Evolutionary conservation across 2,797 vertebrate genomes (phyloP).

Genomic region (Sebastolobus alascanus): DNA sequence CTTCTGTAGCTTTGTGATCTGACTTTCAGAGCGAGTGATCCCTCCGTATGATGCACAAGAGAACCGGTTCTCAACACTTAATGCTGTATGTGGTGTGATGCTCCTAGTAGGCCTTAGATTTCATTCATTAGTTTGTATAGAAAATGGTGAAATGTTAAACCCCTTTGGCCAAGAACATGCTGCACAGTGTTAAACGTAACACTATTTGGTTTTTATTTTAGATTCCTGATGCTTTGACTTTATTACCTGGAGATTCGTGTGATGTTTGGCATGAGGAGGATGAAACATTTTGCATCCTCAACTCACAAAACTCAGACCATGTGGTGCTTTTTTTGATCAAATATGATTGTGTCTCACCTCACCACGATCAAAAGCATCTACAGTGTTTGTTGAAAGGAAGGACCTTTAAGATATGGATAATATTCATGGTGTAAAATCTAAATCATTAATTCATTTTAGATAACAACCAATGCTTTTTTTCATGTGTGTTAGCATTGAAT

Average conservation of each 20-base stretch:
- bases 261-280: constrained; percentile 42
- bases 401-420: constrained; percentile 3
- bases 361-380: constrained; percentile 1
- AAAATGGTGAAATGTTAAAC: constrained; percentile 38
- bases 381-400: constrained; percentile 2
- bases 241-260: constrained; percentile 20
- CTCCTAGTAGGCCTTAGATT: constrained; percentile 59
- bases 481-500: constrained; percentile 30
- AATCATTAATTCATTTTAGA: not conserved
- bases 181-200: constrained; percentile 47
- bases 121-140: constrained; percentile 43
- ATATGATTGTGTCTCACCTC: constrained; percentile 50
- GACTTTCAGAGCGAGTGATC: constrained; percentile 35
- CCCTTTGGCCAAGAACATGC: constrained; percentile 47
- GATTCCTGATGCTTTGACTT: constrained; percentile 35
- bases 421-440: constrained; percentile 18
- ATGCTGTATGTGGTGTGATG: constrained; percentile 54
- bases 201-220: constrained; percentile 32
- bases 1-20: constrained; percentile 49
- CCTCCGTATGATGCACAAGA: constrained; percentile 47
- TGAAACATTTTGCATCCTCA: constrained; percentile 11
- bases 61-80: constrained; percentile 32
- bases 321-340: constrained; percentile 44
- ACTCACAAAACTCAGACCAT: constrained; percentile 1
- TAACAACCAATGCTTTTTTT: not conserved